Evolutionary conservation across 1,140 invertebrate genomes (phyloP).

Genomic region (Pseudomyrmex cubaensis): DNA sequence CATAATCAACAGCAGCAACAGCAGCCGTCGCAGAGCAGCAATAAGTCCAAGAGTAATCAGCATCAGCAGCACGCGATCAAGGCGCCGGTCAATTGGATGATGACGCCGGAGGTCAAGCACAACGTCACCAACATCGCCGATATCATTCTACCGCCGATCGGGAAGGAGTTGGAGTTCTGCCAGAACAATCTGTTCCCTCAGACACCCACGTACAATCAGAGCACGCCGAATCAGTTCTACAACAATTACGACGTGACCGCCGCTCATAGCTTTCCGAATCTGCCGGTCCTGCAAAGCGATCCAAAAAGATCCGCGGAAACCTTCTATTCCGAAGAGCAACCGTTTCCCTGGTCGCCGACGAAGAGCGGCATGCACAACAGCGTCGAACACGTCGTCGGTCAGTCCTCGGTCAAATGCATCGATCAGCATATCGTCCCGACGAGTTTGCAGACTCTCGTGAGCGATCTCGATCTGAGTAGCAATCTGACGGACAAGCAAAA

Average conservation of each 20-base stretch:
- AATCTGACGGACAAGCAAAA: slow-evolving; percentile 82
- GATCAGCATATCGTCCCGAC: slow-evolving; percentile 84
- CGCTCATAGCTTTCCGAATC: slow-evolving; percentile 80
- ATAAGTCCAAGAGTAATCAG: slow-evolving; percentile 66
- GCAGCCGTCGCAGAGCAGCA: slow-evolving; percentile 68
- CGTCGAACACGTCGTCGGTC: slow-evolving; percentile 74
- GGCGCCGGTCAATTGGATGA: slow-evolving; percentile 88
- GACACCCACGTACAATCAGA: slow-evolving; percentile 81
- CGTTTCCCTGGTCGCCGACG: slow-evolving; percentile 87
- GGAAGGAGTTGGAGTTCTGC: slow-evolving; percentile 83
- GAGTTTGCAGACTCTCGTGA: slow-evolving; percentile 86
- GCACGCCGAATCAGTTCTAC: slow-evolving; percentile 82
- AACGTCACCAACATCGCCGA: slow-evolving; percentile 79
- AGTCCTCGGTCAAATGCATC: slow-evolving; percentile 77
- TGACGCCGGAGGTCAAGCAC: slow-evolving; percentile 86
- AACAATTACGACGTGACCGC: slow-evolving; percentile 83
- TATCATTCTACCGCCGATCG: slow-evolving; percentile 82
- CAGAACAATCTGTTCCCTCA: slow-evolving; percentile 84
- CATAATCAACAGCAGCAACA: slow-evolving; percentile 62
- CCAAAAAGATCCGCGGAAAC: slow-evolving; percentile 77
- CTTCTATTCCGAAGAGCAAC: slow-evolving; percentile 85
- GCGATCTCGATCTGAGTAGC: slow-evolving; percentile 87
- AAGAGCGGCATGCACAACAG: slow-evolving; percentile 83
- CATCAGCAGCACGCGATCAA: slow-evolving; percentile 78
- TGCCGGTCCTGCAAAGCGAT: slow-evolving; percentile 80